Conservation (phyloP, 2,797 vertebrate species). For the Phyllotis vaccarum region DNA sequence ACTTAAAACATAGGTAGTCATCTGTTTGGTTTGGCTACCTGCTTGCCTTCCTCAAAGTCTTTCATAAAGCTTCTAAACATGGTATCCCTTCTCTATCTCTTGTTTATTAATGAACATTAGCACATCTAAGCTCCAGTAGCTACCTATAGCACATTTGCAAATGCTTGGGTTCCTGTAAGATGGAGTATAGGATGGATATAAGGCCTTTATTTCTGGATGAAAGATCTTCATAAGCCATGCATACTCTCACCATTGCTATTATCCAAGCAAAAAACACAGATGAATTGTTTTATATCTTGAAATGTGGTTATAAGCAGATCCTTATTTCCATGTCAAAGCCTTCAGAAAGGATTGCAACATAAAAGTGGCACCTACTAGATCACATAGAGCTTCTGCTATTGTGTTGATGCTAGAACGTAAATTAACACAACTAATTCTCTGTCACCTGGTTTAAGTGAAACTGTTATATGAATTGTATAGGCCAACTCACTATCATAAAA, state of each 20-base stretch:
- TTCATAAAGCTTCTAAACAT: not conserved
- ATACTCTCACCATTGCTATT: not conserved
- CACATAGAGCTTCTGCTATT: not conserved
- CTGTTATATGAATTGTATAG: slow-evolving; percentile 40
- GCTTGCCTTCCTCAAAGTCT: not conserved
- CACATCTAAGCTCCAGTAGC: not conserved
- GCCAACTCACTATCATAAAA: slow-evolving; percentile 3
- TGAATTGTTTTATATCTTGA: not conserved
- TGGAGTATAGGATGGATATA: not conserved
- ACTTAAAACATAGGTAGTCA: not conserved
- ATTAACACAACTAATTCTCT: slow-evolving; percentile 24
- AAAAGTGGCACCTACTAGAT: not conserved
- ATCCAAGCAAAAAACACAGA: not conserved
- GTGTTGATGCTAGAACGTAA: not conserved
- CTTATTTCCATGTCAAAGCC: slow-evolving; percentile 9
- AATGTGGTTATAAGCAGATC: not conserved
- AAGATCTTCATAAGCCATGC: not conserved
- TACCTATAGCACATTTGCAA: not conserved
- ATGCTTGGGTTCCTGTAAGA: slow-evolving; percentile 4
- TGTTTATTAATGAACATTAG: not conserved
- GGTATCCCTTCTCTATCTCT: not conserved
- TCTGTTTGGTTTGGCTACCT: slow-evolving; percentile 22
- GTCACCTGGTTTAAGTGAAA: not conserved
- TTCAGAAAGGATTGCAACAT: not conserved
- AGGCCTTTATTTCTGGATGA: not conserved